Base-by-base conservation (phyloP, 2,113 vertebrate genomes). In the Numida meleagris region DNA sequence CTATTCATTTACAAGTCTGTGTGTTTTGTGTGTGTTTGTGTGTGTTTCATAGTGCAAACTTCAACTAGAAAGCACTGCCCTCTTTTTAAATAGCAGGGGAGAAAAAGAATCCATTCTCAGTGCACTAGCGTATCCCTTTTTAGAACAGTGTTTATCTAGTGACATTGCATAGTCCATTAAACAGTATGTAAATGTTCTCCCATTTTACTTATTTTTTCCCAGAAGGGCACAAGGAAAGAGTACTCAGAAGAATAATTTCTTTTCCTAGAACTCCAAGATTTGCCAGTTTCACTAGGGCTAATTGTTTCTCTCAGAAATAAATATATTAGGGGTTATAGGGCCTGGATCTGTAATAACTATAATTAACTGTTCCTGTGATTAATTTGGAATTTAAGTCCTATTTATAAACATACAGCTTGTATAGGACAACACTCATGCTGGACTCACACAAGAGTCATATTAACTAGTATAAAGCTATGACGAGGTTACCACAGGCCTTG, bases 361-460 rank as follows among this genome's bases (percentile, higher is more conserved):
- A 86, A 80, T 71, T 82, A 88, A 4, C 33, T 71, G 71, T 40
- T 85, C 0, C 80, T 86, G 89, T 55, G 43, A 88, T 91, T 85
- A 85, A 80, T 95, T 66, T 80, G 78, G 48, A 89, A 82, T 15
- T 87, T 85, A 85, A 87, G 88, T 67, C 5, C 10, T 91, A 80
- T 82, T 94, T 89, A 74, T 71, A 88, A 90, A 58, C 66, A 89
- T 51, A 25, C 27, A 55, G 4, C 27, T 76, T 45, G 7, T 43
- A 65, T 58, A 94, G 17, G 29, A 80, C 13, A 76, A 85, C 9
- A 16, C n/a, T 87, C 62, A 91, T 71, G 68, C 25, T 78, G 51
- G 86, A 55, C 16, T 67, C 53, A 53, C 3, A 2, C 33, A 17
- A 20, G 12, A 89, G 50, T 71, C 55, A n/a, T 33, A 27, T 33